A percentile compares a stretch with the other conserved stretches of the same genome.
These are phyloP conservation scores for Boloria euphrosyne DNA, from an alignment of 2,888 invertebrate genomes.

Conservation along the genomic window DNA sequence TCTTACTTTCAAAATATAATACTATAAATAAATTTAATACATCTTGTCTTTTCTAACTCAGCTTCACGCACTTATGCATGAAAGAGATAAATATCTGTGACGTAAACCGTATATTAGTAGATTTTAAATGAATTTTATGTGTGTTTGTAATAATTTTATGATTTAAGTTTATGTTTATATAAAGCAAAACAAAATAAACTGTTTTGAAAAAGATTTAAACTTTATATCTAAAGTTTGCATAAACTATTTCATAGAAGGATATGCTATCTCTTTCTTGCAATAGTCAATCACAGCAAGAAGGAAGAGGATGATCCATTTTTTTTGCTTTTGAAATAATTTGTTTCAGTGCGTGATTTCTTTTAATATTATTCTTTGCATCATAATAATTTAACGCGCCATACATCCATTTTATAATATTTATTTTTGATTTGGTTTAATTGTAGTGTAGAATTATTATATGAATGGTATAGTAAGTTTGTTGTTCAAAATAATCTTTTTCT, in stretches of 20 bases:
- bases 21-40: neutral
- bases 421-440: too few relatives aligned
- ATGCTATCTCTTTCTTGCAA: slow-evolving; percentile 13
- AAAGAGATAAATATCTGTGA: slow-evolving; percentile 19
- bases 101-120: neutral
- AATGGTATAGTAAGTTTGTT: neutral
- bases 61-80: neutral
- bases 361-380: too few relatives aligned
- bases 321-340: neutral
- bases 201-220: too few relatives aligned
- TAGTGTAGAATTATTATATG: too few relatives aligned
- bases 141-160: neutral
- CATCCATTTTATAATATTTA: too few relatives aligned
- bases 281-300: neutral
- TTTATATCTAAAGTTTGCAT: neutral
- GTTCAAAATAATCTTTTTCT: neutral
- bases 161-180: neutral
- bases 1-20: too few relatives aligned
- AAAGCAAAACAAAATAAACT: too few relatives aligned
- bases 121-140: too few relatives aligned
- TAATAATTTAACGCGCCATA: too few relatives aligned
- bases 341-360: too few relatives aligned
- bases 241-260: neutral
- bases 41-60: neutral
- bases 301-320: slow-evolving; percentile 14